Evolutionary conservation across 2,113 vertebrate species (phyloP).

Genomic region (Leptodactylus fuscus): DNA sequence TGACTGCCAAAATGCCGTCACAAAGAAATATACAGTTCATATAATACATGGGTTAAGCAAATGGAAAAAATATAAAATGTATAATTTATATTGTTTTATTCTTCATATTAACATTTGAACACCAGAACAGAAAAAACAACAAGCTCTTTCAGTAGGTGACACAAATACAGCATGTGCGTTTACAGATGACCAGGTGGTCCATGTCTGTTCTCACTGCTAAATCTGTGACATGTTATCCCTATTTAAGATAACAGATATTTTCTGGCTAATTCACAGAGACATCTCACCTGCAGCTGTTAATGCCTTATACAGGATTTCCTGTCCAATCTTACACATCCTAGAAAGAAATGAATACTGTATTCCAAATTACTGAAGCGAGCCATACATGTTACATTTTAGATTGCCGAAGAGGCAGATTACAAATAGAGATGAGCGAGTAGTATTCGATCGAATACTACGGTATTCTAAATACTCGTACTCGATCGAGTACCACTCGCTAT

Average conservation of each 20-base stretch:
- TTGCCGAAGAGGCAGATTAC: too few species aligned
- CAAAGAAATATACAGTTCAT: constrained; percentile 23
- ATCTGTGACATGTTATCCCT: constrained; percentile 4
- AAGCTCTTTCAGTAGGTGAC: neutral
- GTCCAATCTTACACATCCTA: neutral
- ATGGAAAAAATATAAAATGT: neutral
- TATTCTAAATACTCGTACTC: too few species aligned
- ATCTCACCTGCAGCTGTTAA: constrained; percentile 10
- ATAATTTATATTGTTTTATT: neutral
- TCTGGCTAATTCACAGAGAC: constrained; percentile 4
- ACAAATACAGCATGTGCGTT: neutral
- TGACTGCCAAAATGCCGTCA: neutral
- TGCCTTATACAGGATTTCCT: neutral
- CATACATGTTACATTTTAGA: too few species aligned
- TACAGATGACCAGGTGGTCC: constrained; percentile 19
- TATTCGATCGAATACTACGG: too few species aligned
- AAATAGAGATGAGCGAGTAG: too few species aligned
- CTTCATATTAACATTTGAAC: neutral
- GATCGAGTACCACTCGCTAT: too few species aligned
- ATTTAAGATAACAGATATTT: neutral
- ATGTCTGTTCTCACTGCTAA: neutral
- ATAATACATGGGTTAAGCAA: neutral
- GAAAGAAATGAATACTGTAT: neutral
- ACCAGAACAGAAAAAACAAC: neutral
- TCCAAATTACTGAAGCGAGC: neutral